Percentiles rank a stretch among this genome's conserved stretches.
Evolutionary conservation across 2,113 vertebrate species (phyloP).

Genomic region (Calypte anna): DNA sequence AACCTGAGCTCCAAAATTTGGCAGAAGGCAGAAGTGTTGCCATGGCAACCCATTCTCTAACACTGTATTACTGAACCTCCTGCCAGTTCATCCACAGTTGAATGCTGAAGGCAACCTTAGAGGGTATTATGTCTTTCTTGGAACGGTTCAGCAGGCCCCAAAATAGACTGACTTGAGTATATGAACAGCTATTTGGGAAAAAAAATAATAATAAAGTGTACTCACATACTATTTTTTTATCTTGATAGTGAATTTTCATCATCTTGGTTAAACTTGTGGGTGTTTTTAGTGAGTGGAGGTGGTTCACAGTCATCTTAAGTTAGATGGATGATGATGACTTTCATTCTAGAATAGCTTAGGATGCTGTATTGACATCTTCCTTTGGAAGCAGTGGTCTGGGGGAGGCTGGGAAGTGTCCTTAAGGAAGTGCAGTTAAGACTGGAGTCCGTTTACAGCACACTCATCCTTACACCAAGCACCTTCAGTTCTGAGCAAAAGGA

Average conservation of each 20-base stretch:
- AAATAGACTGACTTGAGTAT: not conserved
- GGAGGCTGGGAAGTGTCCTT: not conserved
- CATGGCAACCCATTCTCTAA: constrained; percentile 24
- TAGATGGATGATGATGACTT: not conserved
- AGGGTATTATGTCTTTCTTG: not conserved
- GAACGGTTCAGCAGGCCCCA: not conserved
- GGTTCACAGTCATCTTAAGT: not conserved
- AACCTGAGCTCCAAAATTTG: constrained; percentile 40
- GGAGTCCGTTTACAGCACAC: not conserved
- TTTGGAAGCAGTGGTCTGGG: not conserved
- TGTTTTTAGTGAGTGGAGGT: not conserved
- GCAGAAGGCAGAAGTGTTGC: constrained; percentile 45
- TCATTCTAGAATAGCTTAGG: not conserved
- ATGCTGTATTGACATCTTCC: not conserved
- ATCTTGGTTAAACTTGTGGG: rapidly evolving
- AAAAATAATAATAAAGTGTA: no score
- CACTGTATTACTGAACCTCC: not conserved
- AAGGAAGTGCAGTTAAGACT: not conserved
- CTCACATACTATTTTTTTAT: no score
- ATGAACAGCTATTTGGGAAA: not conserved
- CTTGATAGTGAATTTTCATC: not conserved
- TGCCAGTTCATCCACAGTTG: not conserved
- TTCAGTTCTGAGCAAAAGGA: not conserved
- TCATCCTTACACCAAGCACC: not conserved
- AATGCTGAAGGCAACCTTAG: constrained; percentile 28